Evolutionary conservation across 2,797 vertebrate species (phyloP).

Genomic region (Oceanodroma leucorhoa): DNA sequence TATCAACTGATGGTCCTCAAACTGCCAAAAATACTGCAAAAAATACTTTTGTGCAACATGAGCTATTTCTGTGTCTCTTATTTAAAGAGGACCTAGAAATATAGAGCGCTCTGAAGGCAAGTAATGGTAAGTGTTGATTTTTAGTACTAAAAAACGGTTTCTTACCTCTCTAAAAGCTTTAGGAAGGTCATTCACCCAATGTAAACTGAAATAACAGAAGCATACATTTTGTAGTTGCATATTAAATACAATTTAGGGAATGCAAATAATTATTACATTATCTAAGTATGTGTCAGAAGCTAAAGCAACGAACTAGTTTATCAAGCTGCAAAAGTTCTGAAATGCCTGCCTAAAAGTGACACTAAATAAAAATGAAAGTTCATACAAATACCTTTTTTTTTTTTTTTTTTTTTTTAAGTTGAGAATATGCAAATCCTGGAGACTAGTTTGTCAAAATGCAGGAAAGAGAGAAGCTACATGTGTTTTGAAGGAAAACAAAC

Average conservation of each 20-base stretch:
- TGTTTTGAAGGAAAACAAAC: neutral
- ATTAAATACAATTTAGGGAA: neutral
- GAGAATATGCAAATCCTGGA: neutral
- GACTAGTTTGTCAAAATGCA: neutral
- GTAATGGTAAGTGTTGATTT: neutral
- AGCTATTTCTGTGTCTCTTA: neutral
- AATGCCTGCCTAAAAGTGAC: neutral
- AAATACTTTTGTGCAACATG: neutral
- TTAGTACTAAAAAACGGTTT: neutral
- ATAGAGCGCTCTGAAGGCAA: constrained; percentile 13
- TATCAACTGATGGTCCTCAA: neutral
- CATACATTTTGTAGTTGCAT: neutral
- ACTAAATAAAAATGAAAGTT: neutral
- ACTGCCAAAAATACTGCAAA: neutral
- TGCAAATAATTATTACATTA: neutral
- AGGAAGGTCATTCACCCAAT: constrained; percentile 97
- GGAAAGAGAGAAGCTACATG: neutral
- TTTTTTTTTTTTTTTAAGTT: neutral
- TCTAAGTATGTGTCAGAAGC: neutral
- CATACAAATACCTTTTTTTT: rapidly evolving
- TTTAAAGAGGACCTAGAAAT: constrained; percentile 46
- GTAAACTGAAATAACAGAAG: constrained; percentile 82
- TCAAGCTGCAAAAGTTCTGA: neutral
- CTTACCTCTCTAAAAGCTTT: constrained; percentile 89
- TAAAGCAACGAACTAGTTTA: neutral